phyloP scores from a whole-genome alignment of 2,888 invertebrate species.

The Halocaridina rubra region DNA sequence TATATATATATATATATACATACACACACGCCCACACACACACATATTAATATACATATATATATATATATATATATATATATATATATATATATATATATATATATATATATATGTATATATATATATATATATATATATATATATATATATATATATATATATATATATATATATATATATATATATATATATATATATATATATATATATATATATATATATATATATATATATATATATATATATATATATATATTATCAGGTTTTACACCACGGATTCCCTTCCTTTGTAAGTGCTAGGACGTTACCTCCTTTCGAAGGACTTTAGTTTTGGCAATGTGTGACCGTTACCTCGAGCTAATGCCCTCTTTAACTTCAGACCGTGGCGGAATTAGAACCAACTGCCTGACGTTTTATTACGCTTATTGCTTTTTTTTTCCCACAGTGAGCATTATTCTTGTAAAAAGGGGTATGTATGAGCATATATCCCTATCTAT shows the following conservation, averaged over 20 bases:
- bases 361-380: too few species aligned
- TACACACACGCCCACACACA: not conserved
- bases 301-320: too few species aligned
- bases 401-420: too few species aligned
- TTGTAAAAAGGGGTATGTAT: too few species aligned
- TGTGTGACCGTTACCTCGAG: too few species aligned
- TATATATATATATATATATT: slow-evolving; percentile 14
- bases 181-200: not conserved
- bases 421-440: too few species aligned
- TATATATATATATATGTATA: not conserved
- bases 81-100: not conserved
- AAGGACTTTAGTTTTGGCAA: too few species aligned
- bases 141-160: not conserved
- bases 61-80: not conserved
- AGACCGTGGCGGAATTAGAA: too few species aligned
- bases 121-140: not conserved
- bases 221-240: slow-evolving; percentile 13
- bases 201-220: not conserved
- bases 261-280: too few species aligned
- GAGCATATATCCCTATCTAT: too few species aligned
- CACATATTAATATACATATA: not conserved
- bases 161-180: not conserved
- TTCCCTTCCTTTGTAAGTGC: too few species aligned
- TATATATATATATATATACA: not conserved
- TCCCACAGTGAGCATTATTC: too few species aligned